Evolutionary conservation across 1,140 invertebrate genomes (phyloP).

Genomic region (Druon quercuslanigerum): DNA sequence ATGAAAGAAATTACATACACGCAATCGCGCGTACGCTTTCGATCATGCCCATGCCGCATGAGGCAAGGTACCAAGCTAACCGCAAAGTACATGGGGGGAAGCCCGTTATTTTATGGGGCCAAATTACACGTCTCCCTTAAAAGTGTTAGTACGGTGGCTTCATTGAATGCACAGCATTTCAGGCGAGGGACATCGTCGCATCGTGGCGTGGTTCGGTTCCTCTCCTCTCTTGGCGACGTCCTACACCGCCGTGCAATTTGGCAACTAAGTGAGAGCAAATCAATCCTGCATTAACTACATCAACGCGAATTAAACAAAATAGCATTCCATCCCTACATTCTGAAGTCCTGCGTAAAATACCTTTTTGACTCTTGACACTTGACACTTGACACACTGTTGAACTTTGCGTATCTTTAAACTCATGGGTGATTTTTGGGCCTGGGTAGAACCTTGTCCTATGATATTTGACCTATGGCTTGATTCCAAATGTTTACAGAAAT

Average conservation of each 20-base stretch:
- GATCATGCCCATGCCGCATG: constrained; percentile 18
- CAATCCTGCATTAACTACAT: constrained; percentile 8
- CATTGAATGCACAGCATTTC: constrained; percentile 34
- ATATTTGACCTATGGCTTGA: no score
- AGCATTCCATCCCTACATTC: no score
- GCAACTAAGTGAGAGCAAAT: constrained; percentile 26
- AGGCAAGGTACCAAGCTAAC: constrained; percentile 11
- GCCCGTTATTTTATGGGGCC: constrained; percentile 41
- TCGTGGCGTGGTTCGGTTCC: neutral
- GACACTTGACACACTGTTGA: no score
- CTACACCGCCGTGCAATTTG: constrained; percentile 10
- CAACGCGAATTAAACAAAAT: no score
- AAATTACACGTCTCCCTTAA: constrained; percentile 48
- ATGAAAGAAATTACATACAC: constrained; percentile 27
- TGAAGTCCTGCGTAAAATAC: no score
- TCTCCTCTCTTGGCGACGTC: constrained; percentile 1
- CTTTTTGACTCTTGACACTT: no score
- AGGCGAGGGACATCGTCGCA: constrained; percentile 9
- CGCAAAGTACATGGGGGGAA: constrained; percentile 40
- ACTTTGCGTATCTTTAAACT: no score
- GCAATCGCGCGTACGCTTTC: constrained; percentile 14
- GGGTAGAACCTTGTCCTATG: no score
- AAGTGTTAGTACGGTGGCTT: constrained; percentile 43
- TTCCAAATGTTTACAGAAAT: no score
- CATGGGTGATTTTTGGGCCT: no score